Evolutionary conservation across 2,888 invertebrate genomes (phyloP), one percentile per base, ranked within the genome.

Genomic region (Serripes groenlandicus): DNA sequence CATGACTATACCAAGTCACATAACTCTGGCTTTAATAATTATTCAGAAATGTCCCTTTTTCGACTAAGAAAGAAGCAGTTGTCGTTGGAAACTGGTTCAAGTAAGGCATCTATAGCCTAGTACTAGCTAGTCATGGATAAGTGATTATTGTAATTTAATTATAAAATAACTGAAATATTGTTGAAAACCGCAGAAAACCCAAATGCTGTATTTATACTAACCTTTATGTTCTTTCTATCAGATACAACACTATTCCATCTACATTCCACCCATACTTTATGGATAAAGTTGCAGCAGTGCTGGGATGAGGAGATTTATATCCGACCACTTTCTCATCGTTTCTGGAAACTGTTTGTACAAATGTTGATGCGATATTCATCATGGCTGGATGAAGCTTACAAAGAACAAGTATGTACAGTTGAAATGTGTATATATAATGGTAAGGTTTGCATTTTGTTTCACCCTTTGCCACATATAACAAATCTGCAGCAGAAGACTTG

Each of bases 321-420:
- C 71, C 95, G 96, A 32, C 97, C 97, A 78, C 95, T 95, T 35
- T 90, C 91, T 71, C 94, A 93, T 86, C 88, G 93, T 93, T 98
- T 99, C 95, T 97, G 98, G 96, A 98, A 98, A 95, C 96, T 99
- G 9, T 97, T 97, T 28, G 95, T 99, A 82, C 97, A 98, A 95
- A 95, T 99, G 54, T 93, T 98, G 60, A 96, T 97, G 60, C 96
- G 98, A 91, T 97, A 97, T 94, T 95, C 96, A 15, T 96, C 96
- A n/a, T 98, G 97, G 93, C 84, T 94, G 26, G 90, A 91, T 66
- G 94, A 92, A 72, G 89, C 90, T 37, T 90, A 91, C 70, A 88
- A 90, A 69, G 90, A 91, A 72, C 91, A 93, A 91, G 93, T 92
- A 66, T 2, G 35, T 23, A 62, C 58, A 58, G 11, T 3, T 58